These are phyloP conservation scores for Sebastes oblongus DNA, from an alignment of 2,797 vertebrate genomes.

Conservation along the genomic window DNA sequence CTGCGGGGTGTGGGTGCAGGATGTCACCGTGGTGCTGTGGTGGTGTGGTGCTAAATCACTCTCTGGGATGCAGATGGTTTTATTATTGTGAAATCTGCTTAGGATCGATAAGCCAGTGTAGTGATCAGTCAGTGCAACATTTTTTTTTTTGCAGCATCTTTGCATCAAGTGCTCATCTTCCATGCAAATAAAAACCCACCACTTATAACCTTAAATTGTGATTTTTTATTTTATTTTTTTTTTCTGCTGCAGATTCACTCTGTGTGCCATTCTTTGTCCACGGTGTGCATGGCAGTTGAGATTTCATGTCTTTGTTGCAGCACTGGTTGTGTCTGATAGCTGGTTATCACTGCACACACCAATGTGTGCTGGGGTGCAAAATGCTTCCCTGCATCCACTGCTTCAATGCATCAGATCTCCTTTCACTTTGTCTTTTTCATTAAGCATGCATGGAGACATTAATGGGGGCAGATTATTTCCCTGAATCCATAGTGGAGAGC, in stretches of 20 bases:
- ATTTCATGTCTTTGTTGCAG: slow-evolving; percentile 72
- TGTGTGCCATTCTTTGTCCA: slow-evolving; percentile 5
- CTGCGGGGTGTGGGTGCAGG: slow-evolving; percentile 56
- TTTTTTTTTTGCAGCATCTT: slow-evolving; percentile 49
- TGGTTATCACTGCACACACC: slow-evolving; percentile 49
- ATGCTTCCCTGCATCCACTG: slow-evolving; percentile 60
- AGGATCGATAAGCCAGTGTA: not conserved
- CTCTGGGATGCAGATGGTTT: not conserved
- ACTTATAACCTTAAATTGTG: rapidly evolving
- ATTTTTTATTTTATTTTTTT: not conserved
- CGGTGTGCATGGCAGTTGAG: slow-evolving; percentile 19
- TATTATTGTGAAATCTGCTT: not conserved
- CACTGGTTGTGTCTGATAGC: slow-evolving; percentile 32
- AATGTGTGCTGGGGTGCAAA: slow-evolving; percentile 51
- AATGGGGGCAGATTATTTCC: slow-evolving; percentile 28
- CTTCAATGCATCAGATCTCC: not conserved
- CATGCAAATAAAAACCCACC: not conserved
- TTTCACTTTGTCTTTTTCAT: not conserved
- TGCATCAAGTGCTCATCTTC: slow-evolving; percentile 36
- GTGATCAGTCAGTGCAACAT: not conserved
- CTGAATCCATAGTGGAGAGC: slow-evolving; percentile 71
- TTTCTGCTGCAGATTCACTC: not conserved
- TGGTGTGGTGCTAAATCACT: slow-evolving; percentile 18
- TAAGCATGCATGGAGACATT: not conserved
- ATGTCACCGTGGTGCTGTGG: slow-evolving; percentile 55